A percentile compares a stretch with the other conserved stretches of the same genome.
Evolutionary conservation across 92 coral and sea anemone species (phyloP).

Genomic region (Isaurus tuberculatus): DNA sequence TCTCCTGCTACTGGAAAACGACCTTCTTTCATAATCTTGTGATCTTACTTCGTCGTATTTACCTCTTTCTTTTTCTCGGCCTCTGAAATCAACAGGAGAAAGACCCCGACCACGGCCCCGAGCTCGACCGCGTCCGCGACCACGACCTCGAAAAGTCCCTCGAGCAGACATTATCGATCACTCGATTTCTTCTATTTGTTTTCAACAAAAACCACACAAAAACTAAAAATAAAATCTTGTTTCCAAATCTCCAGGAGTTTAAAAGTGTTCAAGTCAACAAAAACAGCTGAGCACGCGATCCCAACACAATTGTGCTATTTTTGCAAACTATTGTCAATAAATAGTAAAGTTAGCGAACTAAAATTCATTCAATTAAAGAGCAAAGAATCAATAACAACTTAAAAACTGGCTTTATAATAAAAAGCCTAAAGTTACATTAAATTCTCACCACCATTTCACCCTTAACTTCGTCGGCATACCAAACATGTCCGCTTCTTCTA

Average conservation of each 20-base stretch:
- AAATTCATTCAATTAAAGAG: neutral
- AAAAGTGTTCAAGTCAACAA: neutral
- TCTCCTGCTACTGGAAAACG: constrained; percentile 47
- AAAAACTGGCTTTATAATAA: neutral
- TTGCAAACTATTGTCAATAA: neutral
- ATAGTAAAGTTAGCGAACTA: neutral
- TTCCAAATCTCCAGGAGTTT: neutral
- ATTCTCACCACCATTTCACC: constrained; percentile 19
- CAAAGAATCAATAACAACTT: neutral
- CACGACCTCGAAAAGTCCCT: constrained; percentile 28
- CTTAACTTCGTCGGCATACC: neutral
- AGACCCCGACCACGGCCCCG: constrained; percentile 31
- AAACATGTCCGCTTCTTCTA: neutral
- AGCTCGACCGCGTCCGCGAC: constrained; percentile 30
- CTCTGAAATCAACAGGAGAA: constrained; percentile 14
- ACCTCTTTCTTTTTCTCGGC: neutral
- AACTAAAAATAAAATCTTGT: neutral
- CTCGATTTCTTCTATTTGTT: neutral
- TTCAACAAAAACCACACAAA: neutral
- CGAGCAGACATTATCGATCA: constrained; percentile 6
- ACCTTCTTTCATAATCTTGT: constrained; percentile 52
- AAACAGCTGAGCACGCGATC: neutral
- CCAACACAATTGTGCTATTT: neutral
- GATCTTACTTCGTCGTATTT: constrained; percentile 8
- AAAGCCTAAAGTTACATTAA: constrained; percentile 1